These are phyloP conservation scores for Lucilia sericata DNA, from an alignment of 1,140 invertebrate genomes.

Conservation along the genomic window DNA sequence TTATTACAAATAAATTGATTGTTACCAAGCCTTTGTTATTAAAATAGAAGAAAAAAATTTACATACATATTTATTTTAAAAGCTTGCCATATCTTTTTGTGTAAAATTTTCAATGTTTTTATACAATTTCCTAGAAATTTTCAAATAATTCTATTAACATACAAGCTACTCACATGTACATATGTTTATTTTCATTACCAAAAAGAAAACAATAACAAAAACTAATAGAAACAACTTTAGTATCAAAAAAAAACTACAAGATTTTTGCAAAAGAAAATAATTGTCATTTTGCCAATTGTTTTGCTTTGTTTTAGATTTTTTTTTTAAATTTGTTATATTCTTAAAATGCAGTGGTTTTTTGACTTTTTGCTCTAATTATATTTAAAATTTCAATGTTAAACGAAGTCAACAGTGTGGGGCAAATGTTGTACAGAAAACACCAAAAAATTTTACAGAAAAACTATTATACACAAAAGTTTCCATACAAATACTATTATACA, in stretches of 20 bases:
- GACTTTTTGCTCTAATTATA: neutral
- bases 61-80: neutral
- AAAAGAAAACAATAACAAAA: neutral
- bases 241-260: neutral
- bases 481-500: too few relatives aligned
- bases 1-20: neutral
- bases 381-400: neutral
- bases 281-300: slow-evolving; percentile 33
- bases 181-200: slow-evolving; percentile 13
- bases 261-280: neutral
- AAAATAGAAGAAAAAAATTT: neutral
- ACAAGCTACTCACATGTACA: neutral
- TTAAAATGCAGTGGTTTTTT: neutral
- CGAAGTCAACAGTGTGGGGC: too few relatives aligned
- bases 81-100: neutral
- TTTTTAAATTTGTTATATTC: neutral
- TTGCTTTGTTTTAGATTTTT: neutral
- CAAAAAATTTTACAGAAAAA: too few relatives aligned
- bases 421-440: too few relatives aligned
- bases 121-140: slow-evolving; percentile 10
- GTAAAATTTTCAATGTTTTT: neutral
- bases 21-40: slow-evolving; percentile 3
- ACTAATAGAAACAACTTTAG: neutral
- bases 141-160: neutral
- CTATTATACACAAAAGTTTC: too few relatives aligned